Conservation (phyloP, 2,888 invertebrate genomes). For the Stomorhina lunata region DNA sequence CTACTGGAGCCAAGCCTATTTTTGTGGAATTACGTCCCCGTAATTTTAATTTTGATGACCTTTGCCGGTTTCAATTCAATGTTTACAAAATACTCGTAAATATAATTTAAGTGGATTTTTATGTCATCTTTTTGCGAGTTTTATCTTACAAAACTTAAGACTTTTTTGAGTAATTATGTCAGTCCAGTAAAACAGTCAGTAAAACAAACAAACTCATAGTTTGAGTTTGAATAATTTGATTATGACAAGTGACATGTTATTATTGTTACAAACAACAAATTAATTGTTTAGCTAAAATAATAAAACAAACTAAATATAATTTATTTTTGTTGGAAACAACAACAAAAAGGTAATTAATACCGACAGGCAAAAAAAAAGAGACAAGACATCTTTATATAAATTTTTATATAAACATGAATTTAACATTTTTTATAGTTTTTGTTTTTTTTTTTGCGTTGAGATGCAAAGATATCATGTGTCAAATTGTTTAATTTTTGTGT, state of each 20-base stretch:
- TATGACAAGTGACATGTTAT: constrained; percentile 18
- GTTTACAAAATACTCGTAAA: not conserved
- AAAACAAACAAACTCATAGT: not conserved
- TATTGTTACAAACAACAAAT: not conserved
- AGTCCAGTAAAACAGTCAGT: not conserved
- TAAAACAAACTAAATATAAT: not conserved
- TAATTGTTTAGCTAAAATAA: constrained; percentile 15
- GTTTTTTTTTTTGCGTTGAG: no score
- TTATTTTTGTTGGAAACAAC: not conserved
- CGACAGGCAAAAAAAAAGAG: not conserved
- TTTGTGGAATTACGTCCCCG: no score
- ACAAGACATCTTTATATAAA: no score
- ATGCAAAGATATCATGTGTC: no score
- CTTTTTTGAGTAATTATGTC: not conserved
- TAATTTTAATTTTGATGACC: constrained; percentile 63
- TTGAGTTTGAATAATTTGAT: constrained; percentile 10
- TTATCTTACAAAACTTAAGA: not conserved
- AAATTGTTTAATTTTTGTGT: not conserved
- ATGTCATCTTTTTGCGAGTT: constrained; percentile 15
- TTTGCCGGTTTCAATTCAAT: constrained; percentile 74
- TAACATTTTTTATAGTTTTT: no score
- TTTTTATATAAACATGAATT: no score
- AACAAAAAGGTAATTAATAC: constrained; percentile 21
- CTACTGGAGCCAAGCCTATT: no score
- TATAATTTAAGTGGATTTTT: not conserved